Evolutionary conservation across 1,140 invertebrate species (phyloP).

Genomic region (Pristionchus pacificus): DNA sequence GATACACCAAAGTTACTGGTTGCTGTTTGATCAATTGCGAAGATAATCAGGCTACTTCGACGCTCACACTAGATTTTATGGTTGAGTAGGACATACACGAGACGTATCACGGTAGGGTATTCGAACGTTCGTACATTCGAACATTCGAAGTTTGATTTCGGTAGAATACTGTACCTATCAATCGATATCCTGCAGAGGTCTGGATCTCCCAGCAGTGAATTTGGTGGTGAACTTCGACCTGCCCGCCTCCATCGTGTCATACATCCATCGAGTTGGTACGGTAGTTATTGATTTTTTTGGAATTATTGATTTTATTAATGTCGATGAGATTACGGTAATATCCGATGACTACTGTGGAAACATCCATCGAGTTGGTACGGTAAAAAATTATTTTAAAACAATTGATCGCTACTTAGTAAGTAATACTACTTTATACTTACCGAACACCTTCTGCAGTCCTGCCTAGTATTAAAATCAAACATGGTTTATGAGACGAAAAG

Average conservation of each 20-base stretch:
- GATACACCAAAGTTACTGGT: no score
- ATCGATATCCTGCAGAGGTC: no score
- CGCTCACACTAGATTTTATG: no score
- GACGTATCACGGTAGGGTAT: no score
- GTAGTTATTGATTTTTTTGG: conserved; percentile 47
- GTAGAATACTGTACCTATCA: no score
- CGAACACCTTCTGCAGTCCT: neutral
- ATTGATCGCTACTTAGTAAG: neutral
- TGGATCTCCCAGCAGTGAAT: conserved; percentile 95
- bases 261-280: conserved; percentile 87
- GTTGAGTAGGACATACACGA: no score
- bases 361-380: neutral
- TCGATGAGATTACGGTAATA: neutral
- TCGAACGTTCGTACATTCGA: no score
- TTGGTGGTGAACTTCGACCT: conserved; percentile 97
- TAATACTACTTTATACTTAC: neutral
- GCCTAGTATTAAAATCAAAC: no score
- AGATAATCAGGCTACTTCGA: no score
- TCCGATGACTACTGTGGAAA: neutral
- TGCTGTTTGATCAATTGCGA: no score
- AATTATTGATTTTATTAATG: neutral
- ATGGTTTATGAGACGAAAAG: no score
- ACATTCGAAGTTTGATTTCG: no score
- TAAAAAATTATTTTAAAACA: neutral
- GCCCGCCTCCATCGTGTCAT: conserved; percentile 81